A percentile compares a stretch with the other conserved stretches of the same genome.
phyloP scores from a whole-genome alignment of 2,888 invertebrate species.

The Pocota personata region DNA sequence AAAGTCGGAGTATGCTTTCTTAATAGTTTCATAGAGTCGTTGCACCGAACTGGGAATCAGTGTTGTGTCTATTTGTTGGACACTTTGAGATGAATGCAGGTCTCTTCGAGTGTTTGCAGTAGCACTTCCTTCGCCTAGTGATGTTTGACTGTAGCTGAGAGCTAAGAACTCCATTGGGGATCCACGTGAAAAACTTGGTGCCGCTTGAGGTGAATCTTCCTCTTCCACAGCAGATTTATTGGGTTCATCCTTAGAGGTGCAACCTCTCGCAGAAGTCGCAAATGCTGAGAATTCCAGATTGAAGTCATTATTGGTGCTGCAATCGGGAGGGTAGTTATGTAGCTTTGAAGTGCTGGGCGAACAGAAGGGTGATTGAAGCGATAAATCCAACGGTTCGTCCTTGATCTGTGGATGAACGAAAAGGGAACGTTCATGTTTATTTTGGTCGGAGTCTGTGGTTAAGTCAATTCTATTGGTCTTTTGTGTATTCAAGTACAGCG shows the following conservation, averaged over 20 bases:
- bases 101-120: constrained; percentile 1
- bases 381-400: constrained; percentile 50
- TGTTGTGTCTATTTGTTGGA: constrained; percentile 58
- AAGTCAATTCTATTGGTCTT: constrained; percentile 7
- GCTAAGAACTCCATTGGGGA: constrained; percentile 45
- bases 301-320: constrained; percentile 17
- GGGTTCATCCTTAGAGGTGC: background rate
- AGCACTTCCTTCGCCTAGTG: background rate
- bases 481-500: constrained; percentile 18
- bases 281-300: constrained; percentile 45
- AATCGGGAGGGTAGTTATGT: background rate
- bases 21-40: constrained; percentile 77
- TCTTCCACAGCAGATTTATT: background rate
- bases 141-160: constrained; percentile 50
- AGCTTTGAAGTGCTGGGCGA: background rate
- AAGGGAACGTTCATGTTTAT: constrained; percentile 8
- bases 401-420: constrained; percentile 51
- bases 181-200: constrained; percentile 25
- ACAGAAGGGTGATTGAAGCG: constrained; percentile 16
- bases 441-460: background rate
- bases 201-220: background rate
- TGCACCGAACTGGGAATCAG: constrained; percentile 76
- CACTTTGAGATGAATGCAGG: constrained; percentile 18
- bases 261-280: background rate
- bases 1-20: constrained; percentile 80